phyloP scores from a whole-genome alignment of 2,797 vertebrate genomes.

The Melanotaenia maccullochi region DNA sequence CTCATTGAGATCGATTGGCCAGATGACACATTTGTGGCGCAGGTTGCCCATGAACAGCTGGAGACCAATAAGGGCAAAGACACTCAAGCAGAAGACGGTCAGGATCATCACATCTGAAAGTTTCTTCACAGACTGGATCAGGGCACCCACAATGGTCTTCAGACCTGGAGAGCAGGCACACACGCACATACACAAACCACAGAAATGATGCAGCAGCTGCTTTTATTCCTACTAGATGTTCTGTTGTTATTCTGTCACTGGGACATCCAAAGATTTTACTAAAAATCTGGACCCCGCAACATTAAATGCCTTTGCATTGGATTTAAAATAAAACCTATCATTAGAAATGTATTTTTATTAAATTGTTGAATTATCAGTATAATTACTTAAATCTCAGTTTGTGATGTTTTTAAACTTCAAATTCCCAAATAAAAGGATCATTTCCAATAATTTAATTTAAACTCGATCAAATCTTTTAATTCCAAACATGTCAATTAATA shows the following conservation, averaged over 20 bases:
- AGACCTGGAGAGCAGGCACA: conserved; percentile 84
- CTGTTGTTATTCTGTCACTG: not conserved
- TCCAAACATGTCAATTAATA: conserved; percentile 42
- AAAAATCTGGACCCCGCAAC: not conserved
- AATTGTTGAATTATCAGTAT: not conserved
- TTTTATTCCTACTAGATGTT: conserved; percentile 1
- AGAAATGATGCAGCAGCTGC: conserved; percentile 61
- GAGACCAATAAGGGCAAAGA: conserved; percentile 97
- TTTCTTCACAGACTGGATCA: conserved; percentile 99
- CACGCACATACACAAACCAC: conserved; percentile 61
- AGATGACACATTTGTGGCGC: conserved; percentile 95
- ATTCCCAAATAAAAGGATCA: not conserved
- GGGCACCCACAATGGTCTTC: conserved; percentile 99
- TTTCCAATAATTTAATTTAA: not conserved
- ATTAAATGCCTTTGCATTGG: not conserved
- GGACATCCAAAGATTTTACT: not conserved
- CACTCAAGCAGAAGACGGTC: conserved; percentile 98
- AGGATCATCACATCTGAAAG: conserved; percentile 99
- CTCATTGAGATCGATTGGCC: conserved; percentile 93
- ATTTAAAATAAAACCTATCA: not conserved
- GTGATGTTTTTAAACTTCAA: conserved; percentile 1
- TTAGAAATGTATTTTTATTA: not conserved
- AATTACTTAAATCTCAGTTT: conserved; percentile 7
- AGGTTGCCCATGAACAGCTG: conserved; percentile 99
- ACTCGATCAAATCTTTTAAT: not conserved